Percentiles rank a stretch among this genome's conserved stretches.
These are phyloP conservation scores for Cryptocephalus moraei DNA, from an alignment of 2,888 invertebrate species.

Conservation along the genomic window DNA sequence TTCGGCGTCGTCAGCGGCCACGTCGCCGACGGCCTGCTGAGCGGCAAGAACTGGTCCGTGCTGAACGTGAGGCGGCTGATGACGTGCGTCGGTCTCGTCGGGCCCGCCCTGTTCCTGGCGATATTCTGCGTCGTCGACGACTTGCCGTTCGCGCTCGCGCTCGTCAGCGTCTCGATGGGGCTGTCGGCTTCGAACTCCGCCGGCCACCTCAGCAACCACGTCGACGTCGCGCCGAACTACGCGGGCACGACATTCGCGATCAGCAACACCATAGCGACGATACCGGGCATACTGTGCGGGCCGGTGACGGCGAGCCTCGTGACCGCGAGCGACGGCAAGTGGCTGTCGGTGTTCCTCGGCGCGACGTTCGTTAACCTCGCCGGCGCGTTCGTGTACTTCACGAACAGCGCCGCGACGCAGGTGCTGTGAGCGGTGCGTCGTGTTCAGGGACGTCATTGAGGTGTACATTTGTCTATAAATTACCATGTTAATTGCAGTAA, in stretches of 20 bases:
- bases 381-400: slow-evolving; percentile 61
- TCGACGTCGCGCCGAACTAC: slow-evolving; percentile 67
- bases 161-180: slow-evolving; percentile 65
- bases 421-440: slow-evolving; percentile 41
- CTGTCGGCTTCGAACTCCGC: slow-evolving; percentile 66
- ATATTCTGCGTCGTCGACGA: slow-evolving; percentile 62
- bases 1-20: slow-evolving; percentile 63
- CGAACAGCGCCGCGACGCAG: slow-evolving; percentile 60
- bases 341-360: slow-evolving; percentile 64
- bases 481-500: too few species aligned
- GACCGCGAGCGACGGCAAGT: slow-evolving; percentile 56
- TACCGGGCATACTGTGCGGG: slow-evolving; percentile 67
- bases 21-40: slow-evolving; percentile 53
- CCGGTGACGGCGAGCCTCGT: slow-evolving; percentile 65
- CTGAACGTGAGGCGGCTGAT: slow-evolving; percentile 59
- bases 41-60: slow-evolving; percentile 48
- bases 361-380: slow-evolving; percentile 63
- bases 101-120: slow-evolving; percentile 60
- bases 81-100: slow-evolving; percentile 61
- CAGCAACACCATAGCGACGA: slow-evolving; percentile 65
- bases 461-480: too few species aligned
- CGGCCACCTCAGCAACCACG: slow-evolving; percentile 67
- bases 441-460: background rate
- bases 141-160: slow-evolving; percentile 56
- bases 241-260: slow-evolving; percentile 68